phyloP scores from a whole-genome alignment of 2,797 vertebrate genomes.

The Acanthornis magna region DNA sequence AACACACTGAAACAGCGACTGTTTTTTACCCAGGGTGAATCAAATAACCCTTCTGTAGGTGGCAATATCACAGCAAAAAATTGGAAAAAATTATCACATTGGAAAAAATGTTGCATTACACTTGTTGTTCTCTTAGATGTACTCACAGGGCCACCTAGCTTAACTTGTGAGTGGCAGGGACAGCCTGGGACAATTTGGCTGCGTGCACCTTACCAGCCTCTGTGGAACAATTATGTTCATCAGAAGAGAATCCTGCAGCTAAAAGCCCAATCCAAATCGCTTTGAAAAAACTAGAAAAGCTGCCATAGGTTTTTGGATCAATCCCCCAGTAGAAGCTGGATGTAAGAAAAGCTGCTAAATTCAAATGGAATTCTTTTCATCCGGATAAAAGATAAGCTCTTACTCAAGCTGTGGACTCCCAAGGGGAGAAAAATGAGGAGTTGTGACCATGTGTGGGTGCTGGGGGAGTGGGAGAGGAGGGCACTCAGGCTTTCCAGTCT shows the following conservation, averaged over 20 bases:
- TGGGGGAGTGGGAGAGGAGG: background rate
- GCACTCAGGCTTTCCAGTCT: background rate
- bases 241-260: background rate
- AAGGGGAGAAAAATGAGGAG: background rate
- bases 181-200: background rate
- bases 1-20: background rate
- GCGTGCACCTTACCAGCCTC: background rate
- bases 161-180: background rate
- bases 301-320: constrained; percentile 7
- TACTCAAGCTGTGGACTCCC: constrained; percentile 11
- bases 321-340: background rate
- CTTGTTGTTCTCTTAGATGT: background rate
- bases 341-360: constrained; percentile 30
- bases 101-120: background rate
- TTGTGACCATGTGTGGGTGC: background rate
- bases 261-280: background rate
- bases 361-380: constrained; percentile 9
- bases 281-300: background rate
- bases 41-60: background rate
- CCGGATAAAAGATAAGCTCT: constrained; percentile 16
- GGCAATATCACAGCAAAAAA: background rate
- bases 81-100: background rate
- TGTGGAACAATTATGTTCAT: background rate
- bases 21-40: background rate
- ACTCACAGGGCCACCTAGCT: background rate